Conservation (phyloP, 2,888 invertebrate genomes). For the Apamea monoglypha region DNA sequence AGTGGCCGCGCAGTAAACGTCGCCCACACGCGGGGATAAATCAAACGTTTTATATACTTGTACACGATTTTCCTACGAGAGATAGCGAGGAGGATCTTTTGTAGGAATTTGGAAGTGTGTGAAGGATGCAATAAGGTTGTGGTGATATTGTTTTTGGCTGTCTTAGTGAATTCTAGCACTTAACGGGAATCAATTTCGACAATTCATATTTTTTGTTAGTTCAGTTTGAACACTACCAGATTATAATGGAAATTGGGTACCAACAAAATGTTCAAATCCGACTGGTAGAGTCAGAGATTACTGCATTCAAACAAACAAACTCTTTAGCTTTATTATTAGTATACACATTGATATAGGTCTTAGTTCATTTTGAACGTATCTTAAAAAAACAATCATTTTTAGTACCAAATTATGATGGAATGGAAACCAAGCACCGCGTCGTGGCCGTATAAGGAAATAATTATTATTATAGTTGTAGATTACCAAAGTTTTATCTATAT, state of each 20-base stretch:
- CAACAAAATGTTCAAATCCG: no score
- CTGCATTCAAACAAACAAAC: no score
- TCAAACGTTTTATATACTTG: conserved; percentile 44
- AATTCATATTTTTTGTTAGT: background rate
- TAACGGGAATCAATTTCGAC: background rate
- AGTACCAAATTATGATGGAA: no score
- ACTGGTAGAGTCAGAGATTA: no score
- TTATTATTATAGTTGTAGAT: background rate
- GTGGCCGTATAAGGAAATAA: background rate
- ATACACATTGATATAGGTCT: no score
- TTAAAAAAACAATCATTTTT: no score
- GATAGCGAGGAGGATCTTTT: conserved; percentile 15
- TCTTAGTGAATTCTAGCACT: background rate
- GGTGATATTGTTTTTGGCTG: background rate
- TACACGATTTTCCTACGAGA: conserved; percentile 2
- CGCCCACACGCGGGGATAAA: conserved; percentile 46
- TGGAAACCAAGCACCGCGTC: no score
- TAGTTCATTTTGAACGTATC: no score
- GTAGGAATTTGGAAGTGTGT: background rate
- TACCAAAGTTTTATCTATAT: background rate
- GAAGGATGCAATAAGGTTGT: background rate
- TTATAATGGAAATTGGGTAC: background rate
- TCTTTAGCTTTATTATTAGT: no score
- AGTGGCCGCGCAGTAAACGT: conserved; percentile 50
- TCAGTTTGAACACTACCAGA: background rate